phyloP scores from a whole-genome alignment of 1,140 invertebrate genomes.

The Drosophila insularis region DNA sequence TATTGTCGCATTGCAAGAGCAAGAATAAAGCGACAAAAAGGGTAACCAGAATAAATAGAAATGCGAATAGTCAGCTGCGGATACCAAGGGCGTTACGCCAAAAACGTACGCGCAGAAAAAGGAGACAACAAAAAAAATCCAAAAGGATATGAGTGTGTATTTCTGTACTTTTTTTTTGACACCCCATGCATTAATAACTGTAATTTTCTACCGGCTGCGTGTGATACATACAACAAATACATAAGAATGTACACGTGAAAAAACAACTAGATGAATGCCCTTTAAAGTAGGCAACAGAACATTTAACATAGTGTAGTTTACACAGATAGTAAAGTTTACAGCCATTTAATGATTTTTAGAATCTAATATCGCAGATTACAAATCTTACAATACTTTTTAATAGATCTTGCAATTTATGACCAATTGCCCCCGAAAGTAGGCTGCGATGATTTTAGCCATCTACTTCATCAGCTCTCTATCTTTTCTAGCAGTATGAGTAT shows the following conservation, averaged over 20 bases:
- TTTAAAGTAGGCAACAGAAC: background rate
- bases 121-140: constrained; percentile 34
- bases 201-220: constrained; percentile 66
- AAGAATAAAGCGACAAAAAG: constrained; percentile 22
- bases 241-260: background rate
- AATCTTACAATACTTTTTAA: too few species aligned
- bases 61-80: constrained; percentile 25
- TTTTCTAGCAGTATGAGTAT: too few species aligned
- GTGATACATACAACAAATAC: constrained; percentile 20
- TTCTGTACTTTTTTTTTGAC: constrained; percentile 49
- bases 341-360: too few species aligned
- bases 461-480: too few species aligned
- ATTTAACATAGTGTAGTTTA: too few species aligned
- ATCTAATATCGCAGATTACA: too few species aligned
- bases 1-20: constrained; percentile 58
- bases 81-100: constrained; percentile 36
- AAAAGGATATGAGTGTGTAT: constrained; percentile 6
- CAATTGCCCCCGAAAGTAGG: too few species aligned
- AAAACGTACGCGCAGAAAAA: constrained; percentile 17
- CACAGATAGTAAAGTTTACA: too few species aligned
- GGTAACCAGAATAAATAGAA: constrained; percentile 29
- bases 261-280: background rate
- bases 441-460: too few species aligned
- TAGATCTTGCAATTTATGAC: too few species aligned
- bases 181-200: constrained; percentile 78